Base-by-base conservation (phyloP, 2,888 invertebrate genomes). In the Pilophorus perplexus region DNA sequence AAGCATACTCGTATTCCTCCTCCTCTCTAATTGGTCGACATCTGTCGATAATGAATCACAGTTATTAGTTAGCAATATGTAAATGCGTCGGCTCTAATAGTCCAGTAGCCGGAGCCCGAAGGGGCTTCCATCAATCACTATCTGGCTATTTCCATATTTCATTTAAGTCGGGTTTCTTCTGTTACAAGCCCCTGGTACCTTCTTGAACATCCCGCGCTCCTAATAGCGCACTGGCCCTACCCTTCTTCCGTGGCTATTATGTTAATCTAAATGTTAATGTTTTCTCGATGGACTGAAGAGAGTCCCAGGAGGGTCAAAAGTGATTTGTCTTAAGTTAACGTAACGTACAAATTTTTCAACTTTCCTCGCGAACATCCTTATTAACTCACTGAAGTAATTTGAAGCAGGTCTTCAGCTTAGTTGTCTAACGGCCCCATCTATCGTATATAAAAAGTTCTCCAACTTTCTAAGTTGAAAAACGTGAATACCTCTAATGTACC, bases 1-100 rank as follows among this genome's bases (percentile, higher is more conserved):
- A 23, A 42, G n/a, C 20, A 25, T 22, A 46, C 28, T 28, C 22
- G 46, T 59, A 25, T 20, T 28, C 23, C 23, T 40, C 42, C 38
- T 14, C 38, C 37, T 64, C 25, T 23, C 67, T 67, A 67, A 67
- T 67, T 67, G 67, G 60, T 62, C 55, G 67, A 67, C 67, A 67
- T 67, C 62, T 67, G 67, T 67, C 55, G 27, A 52, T 69, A 69
- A 69, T 69, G 69, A 69, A 69, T 69, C 67, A 69, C 69, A 64
- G 66, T 60, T 69, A 69, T 69, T 69, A 69, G 59, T 69, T 69
- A 68, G 69, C 69, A 68, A 69, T 69, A 69, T 69, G 69, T 68
- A 59, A 69, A 69, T 69, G 69, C 60, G 64, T 52, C 65, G 67
- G 20, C 22, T 44, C 54, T 69, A 69, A 67, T 52, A 60, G 69